These are phyloP conservation scores for Cantharis rustica DNA, from an alignment of 2,888 invertebrate genomes.

Conservation along the genomic window DNA sequence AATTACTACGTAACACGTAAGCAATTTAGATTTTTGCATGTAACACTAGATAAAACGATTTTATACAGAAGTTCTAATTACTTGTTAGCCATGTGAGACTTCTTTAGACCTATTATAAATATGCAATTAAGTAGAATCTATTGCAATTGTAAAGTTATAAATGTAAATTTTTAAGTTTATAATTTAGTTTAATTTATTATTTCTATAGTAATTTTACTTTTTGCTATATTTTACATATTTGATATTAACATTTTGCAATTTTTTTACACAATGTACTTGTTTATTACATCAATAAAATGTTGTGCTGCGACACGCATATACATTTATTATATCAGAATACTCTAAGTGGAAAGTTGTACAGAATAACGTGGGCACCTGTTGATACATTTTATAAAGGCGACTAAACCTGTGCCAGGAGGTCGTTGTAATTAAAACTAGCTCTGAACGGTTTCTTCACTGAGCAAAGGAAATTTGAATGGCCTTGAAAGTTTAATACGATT, in stretches of 20 bases:
- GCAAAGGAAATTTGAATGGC: slow-evolving; percentile 15
- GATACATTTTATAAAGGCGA: slow-evolving; percentile 32
- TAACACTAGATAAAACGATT: slow-evolving; percentile 48
- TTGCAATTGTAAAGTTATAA: slow-evolving; percentile 52
- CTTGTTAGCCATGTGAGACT: slow-evolving; percentile 48
- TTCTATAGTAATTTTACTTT: slow-evolving; percentile 17
- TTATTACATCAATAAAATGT: slow-evolving; percentile 37
- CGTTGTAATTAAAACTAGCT: slow-evolving; percentile 21
- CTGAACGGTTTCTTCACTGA: slow-evolving; percentile 23
- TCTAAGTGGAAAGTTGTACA: slow-evolving; percentile 33
- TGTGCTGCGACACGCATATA: slow-evolving; percentile 41
- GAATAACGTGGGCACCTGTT: slow-evolving; percentile 35
- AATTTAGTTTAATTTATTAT: not conserved
- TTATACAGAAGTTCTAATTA: slow-evolving; percentile 52
- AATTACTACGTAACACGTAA: not conserved
- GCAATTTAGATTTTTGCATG: slow-evolving; percentile 35
- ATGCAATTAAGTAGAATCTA: slow-evolving; percentile 53
- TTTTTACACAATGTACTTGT: slow-evolving; percentile 12
- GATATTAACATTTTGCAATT: slow-evolving; percentile 14
- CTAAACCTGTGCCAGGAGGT: slow-evolving; percentile 30
- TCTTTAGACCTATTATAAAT: slow-evolving; percentile 52
- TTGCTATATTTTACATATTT: slow-evolving; percentile 16
- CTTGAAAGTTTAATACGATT: slow-evolving; percentile 8
- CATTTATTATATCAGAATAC: slow-evolving; percentile 39
- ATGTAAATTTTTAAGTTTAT: slow-evolving; percentile 37